phyloP scores from a whole-genome alignment of 2,113 vertebrate species.

The Elephantulus edwardii region DNA sequence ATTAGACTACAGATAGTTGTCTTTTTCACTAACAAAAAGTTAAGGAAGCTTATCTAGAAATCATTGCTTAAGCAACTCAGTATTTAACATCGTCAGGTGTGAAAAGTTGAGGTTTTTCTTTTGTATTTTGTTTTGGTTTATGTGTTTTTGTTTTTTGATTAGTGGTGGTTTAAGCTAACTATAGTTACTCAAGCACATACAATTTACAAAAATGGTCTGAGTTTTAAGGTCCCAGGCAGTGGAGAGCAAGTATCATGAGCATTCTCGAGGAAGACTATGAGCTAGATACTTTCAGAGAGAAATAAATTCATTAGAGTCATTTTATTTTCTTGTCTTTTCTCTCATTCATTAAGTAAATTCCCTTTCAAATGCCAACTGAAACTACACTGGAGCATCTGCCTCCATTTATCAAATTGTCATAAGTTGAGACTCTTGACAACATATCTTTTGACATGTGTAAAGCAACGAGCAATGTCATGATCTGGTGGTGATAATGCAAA shows the following conservation, averaged over 20 bases:
- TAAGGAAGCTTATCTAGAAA: background rate
- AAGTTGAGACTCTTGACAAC: background rate
- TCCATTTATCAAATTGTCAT: background rate
- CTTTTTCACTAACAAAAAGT: conserved; percentile 1
- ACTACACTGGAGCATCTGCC: background rate
- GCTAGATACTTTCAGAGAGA: background rate
- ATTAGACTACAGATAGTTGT: too few species aligned
- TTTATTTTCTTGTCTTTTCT: background rate
- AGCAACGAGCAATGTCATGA: background rate
- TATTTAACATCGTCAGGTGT: background rate
- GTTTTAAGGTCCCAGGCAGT: background rate
- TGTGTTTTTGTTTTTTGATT: too few species aligned
- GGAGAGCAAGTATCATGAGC: background rate
- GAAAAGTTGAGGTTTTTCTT: too few species aligned
- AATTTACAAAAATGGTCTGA: background rate
- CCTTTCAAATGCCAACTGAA: background rate
- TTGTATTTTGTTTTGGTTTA: background rate
- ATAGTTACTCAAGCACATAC: background rate
- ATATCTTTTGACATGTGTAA: background rate
- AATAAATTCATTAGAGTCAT: background rate
- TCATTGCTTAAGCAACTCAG: background rate
- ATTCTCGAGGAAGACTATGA: background rate
- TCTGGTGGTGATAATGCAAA: background rate
- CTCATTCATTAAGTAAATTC: background rate
- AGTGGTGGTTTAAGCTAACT: background rate